These are phyloP conservation scores for Bombus polaris DNA, from an alignment of 1,140 invertebrate species.

Conservation along the genomic window DNA sequence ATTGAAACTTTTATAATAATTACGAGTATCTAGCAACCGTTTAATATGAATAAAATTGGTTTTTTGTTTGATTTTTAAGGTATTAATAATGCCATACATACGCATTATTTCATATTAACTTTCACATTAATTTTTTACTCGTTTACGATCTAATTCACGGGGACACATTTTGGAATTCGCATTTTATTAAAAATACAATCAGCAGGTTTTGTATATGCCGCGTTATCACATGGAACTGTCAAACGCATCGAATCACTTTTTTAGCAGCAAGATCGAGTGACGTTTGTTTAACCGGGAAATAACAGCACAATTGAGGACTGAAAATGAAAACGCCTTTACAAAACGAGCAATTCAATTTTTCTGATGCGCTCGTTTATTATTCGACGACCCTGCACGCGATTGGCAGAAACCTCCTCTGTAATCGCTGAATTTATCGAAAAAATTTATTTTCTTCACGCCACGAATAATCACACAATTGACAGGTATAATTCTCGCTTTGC, in stretches of 20 bases:
- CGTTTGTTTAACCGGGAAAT: constrained; percentile 20
- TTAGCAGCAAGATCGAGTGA: not conserved
- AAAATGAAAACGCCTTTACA: constrained; percentile 13
- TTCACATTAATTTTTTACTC: not conserved
- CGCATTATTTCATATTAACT: not conserved
- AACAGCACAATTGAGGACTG: not conserved
- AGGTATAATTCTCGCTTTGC: too few relatives aligned
- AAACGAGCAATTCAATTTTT: constrained; percentile 1
- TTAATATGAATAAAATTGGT: not conserved
- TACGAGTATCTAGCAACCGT: not conserved
- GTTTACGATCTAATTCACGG: not conserved
- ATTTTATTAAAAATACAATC: not conserved
- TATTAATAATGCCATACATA: not conserved
- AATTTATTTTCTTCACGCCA: not conserved
- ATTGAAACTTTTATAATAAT: too few relatives aligned
- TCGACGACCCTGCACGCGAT: not conserved
- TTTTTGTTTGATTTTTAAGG: not conserved
- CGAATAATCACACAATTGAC: not conserved
- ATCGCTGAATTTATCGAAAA: not conserved
- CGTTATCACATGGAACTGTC: not conserved
- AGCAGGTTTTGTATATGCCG: not conserved
- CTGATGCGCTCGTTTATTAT: not conserved
- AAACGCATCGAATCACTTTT: constrained; percentile 11
- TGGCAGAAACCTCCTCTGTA: not conserved
- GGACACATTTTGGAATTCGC: not conserved